Percentiles rank a stretch among this genome's conserved stretches.
phyloP scores from a whole-genome alignment of 2,797 vertebrate genomes.

The Sebastes trivittatus region DNA sequence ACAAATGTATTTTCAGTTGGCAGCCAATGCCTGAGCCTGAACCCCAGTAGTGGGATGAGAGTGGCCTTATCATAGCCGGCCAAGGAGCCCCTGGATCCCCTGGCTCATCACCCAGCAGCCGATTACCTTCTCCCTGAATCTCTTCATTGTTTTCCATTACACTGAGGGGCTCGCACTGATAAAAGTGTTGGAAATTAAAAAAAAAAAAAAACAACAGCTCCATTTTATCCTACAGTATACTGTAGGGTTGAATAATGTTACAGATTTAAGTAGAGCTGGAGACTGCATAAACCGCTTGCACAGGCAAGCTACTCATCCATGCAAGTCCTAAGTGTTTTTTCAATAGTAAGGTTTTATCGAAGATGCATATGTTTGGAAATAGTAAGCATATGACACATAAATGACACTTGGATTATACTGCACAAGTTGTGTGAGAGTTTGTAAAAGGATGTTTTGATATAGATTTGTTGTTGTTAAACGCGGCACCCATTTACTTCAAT shows the following conservation, averaged over 20 bases:
- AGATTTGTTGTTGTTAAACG: background rate
- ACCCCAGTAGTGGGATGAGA: conserved; percentile 52
- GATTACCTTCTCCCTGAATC: conserved; percentile 61
- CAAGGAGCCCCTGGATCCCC: conserved; percentile 67
- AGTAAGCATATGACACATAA: background rate
- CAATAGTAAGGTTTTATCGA: background rate
- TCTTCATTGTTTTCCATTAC: conserved; percentile 57
- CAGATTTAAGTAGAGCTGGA: background rate
- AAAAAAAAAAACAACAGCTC: background rate
- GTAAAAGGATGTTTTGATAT: too few relatives aligned
- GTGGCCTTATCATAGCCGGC: conserved; percentile 63
- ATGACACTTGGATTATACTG: background rate
- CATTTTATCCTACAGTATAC: background rate
- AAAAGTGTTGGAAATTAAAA: conserved; percentile 52
- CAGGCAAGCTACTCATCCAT: too few relatives aligned
- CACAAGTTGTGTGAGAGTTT: too few relatives aligned
- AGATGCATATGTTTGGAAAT: background rate
- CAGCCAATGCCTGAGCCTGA: conserved; percentile 31
- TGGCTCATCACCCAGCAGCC: conserved; percentile 62
- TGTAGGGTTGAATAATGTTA: background rate
- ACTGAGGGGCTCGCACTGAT: conserved; percentile 31
- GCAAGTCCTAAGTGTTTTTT: background rate
- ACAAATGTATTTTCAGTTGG: conserved; percentile 53
- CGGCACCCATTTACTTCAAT: too few relatives aligned
- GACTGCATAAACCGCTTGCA: background rate